A percentile compares a stretch with the other conserved stretches of the same genome.
Evolutionary conservation across 2,888 invertebrate species (phyloP).

Genomic region (Julus scandinavius): DNA sequence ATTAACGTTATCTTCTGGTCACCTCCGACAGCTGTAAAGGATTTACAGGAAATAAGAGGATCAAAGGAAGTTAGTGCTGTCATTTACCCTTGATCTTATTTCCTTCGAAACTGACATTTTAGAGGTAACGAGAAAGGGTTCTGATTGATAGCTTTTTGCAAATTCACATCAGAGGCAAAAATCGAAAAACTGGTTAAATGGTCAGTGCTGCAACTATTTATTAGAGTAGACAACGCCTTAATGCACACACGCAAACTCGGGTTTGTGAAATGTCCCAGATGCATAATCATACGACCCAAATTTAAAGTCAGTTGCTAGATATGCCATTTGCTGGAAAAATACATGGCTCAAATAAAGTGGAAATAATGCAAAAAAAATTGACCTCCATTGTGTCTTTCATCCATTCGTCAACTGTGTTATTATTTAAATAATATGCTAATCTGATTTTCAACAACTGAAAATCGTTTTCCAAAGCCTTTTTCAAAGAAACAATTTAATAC

Average conservation of each 20-base stretch:
- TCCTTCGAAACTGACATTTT: not conserved
- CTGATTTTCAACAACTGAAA: not conserved
- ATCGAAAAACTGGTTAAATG: not conserved
- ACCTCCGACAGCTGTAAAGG: not conserved
- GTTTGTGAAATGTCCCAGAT: not conserved
- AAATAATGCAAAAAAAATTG: not conserved
- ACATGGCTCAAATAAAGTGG: not conserved
- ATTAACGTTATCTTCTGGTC: constrained; percentile 5
- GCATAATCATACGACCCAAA: not conserved
- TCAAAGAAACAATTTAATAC: not conserved
- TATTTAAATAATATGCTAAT: no score
- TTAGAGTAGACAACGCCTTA: not conserved
- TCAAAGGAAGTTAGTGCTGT: constrained; percentile 9
- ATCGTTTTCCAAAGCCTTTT: not conserved
- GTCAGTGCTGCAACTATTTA: not conserved
- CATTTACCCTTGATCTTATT: constrained; percentile 8
- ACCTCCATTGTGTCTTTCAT: no score
- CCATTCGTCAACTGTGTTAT: no score
- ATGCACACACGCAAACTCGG: not conserved
- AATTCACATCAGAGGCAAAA: not conserved
- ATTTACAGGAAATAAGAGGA: constrained; percentile 12
- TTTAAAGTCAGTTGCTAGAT: not conserved
- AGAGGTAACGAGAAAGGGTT: constrained; percentile 5
- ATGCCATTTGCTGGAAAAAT: not conserved
- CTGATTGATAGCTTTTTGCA: not conserved